Percentiles rank a stretch among this genome's conserved stretches.
These are phyloP conservation scores for Bradypodion pumilum DNA, from an alignment of 2,797 vertebrate species.

Conservation along the genomic window DNA sequence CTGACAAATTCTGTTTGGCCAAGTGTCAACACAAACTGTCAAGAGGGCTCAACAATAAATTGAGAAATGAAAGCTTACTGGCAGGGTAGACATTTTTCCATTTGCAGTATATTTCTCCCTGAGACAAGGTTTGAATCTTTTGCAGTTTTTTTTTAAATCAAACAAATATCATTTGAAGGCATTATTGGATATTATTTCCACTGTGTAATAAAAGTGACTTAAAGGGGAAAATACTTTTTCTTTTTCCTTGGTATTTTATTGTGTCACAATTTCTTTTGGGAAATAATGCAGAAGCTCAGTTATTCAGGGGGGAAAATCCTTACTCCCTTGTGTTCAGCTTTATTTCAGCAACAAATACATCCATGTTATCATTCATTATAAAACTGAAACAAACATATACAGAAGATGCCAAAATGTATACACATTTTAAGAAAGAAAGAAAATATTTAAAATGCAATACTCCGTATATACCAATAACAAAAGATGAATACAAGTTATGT, in stretches of 20 bases:
- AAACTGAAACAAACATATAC: neutral
- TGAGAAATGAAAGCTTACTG: constrained; percentile 34
- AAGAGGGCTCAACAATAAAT: constrained; percentile 2
- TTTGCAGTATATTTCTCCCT: constrained; percentile 27
- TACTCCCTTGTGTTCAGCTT: neutral
- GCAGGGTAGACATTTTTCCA: constrained; percentile 40
- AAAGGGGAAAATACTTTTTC: neutral
- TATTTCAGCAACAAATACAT: neutral
- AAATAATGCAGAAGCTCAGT: neutral
- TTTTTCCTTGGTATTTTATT: constrained; percentile 17
- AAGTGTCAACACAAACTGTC: constrained; percentile 1
- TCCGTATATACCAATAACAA: no score
- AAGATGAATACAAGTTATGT: no score
- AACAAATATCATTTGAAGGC: constrained; percentile 12
- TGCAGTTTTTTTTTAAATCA: neutral
- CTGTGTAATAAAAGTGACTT: constrained; percentile 19
- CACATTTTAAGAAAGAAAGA: no score
- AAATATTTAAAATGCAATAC: no score
- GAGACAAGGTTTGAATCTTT: neutral
- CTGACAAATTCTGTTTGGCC: constrained; percentile 24
- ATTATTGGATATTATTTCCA: neutral
- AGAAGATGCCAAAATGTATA: no score
- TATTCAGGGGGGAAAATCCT: neutral
- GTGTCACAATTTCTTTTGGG: constrained; percentile 20
- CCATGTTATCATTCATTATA: neutral